Conservation (phyloP, 2,113 vertebrate species). For the Ornithorhynchus anatinus region DNA sequence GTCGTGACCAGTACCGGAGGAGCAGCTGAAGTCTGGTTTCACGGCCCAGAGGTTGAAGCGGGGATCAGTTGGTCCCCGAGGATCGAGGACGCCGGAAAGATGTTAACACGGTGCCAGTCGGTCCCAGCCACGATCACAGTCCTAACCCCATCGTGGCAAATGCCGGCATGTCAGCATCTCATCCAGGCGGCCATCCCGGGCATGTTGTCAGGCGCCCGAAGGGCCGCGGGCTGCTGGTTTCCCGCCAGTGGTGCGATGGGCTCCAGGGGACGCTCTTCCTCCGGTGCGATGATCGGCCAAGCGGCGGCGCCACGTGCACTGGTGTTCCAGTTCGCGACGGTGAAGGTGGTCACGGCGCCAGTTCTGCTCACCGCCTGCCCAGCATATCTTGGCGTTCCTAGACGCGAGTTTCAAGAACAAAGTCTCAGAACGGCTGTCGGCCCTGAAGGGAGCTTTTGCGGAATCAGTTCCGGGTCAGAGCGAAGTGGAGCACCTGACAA, state of each 20-base stretch:
- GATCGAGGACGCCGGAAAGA: constrained; percentile 97
- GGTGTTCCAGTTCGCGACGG: constrained; percentile 66
- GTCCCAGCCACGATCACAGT: constrained; percentile 87
- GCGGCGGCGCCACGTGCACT: too few species aligned
- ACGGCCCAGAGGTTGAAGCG: constrained; percentile 95
- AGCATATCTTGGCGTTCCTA: constrained; percentile 76
- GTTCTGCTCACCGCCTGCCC: constrained; percentile 59
- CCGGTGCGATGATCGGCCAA: too few species aligned
- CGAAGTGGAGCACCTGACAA: constrained; percentile 89
- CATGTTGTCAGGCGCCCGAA: constrained; percentile 85
- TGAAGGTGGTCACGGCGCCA: constrained; percentile 78
- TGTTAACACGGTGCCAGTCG: constrained; percentile 95
- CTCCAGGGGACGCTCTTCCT: constrained; percentile 88
- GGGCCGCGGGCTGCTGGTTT: constrained; percentile 86
- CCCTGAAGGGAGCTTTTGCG: constrained; percentile 90
- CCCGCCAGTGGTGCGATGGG: constrained; percentile 87
- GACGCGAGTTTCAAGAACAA: constrained; percentile 91
- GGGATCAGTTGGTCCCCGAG: constrained; percentile 99
- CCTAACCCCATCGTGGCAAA: constrained; percentile 83
- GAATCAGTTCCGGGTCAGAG: constrained; percentile 90
- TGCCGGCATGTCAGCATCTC: constrained; percentile 79
- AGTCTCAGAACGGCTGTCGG: constrained; percentile 93
- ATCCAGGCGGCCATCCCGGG: constrained; percentile 82
- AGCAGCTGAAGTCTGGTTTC: constrained; percentile 99
- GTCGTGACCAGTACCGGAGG: constrained; percentile 97